A percentile compares a stretch with the other conserved stretches of the same genome.
Conservation (phyloP, 2,888 invertebrate genomes). For the Diarsia dahlii region DNA sequence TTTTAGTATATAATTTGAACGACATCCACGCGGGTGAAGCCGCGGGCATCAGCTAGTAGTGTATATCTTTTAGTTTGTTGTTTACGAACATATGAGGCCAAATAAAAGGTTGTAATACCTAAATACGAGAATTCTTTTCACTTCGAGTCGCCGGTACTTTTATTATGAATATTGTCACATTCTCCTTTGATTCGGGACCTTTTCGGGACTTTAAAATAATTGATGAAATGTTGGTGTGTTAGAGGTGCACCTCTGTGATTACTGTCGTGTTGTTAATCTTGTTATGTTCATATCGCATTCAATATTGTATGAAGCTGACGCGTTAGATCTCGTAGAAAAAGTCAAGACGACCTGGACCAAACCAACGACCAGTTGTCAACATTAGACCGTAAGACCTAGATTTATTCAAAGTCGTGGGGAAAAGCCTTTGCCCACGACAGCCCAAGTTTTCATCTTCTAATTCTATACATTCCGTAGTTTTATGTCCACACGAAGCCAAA, state of each 20-base stretch:
- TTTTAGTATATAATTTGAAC: too few relatives aligned
- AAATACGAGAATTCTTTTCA: conserved; percentile 10
- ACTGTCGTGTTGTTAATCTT: not conserved
- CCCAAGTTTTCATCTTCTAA: not conserved
- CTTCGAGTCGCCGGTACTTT: not conserved
- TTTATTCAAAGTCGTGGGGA: not conserved
- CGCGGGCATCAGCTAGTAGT: too few relatives aligned
- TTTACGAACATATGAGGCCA: conserved; percentile 10
- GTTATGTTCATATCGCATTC: not conserved
- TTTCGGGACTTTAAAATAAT: not conserved
- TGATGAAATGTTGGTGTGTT: not conserved
- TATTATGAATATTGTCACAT: not conserved
- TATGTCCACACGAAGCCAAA: not conserved
- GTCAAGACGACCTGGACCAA: not conserved
- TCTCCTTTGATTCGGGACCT: not conserved
- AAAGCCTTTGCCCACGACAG: not conserved
- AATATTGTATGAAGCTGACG: not conserved
- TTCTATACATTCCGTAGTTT: too few relatives aligned
- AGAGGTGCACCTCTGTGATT: not conserved
- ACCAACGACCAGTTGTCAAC: not conserved
- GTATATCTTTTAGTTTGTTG: conserved; percentile 32
- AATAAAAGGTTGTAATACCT: conserved; percentile 36
- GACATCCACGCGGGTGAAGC: too few relatives aligned
- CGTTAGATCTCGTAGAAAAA: not conserved
- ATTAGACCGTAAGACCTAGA: not conserved